phyloP scores from a whole-genome alignment of 2,888 invertebrate genomes.

The Endomychus coccineus region DNA sequence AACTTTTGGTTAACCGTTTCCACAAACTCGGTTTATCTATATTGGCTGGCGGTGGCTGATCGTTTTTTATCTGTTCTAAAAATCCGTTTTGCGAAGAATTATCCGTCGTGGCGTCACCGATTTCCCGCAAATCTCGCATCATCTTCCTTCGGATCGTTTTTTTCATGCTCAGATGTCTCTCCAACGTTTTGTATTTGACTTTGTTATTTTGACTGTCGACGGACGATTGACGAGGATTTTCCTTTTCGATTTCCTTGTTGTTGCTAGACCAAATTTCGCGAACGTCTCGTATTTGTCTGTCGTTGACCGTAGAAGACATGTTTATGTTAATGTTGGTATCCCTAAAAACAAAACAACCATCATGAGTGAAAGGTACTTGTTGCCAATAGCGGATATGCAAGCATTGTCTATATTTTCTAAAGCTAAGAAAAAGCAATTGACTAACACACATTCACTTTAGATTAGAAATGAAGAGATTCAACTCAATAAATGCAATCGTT shows the following conservation, averaged over 20 bases:
- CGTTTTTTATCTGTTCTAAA: slow-evolving; percentile 43
- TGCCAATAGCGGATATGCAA: too few species aligned
- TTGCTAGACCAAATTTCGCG: slow-evolving; percentile 49
- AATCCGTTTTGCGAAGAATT: slow-evolving; percentile 36
- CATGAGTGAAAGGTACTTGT: too few species aligned
- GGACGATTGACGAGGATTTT: slow-evolving; percentile 43
- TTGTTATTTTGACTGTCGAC: slow-evolving; percentile 51
- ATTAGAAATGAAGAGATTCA: too few species aligned
- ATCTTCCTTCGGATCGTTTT: slow-evolving; percentile 80
- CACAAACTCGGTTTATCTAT: slow-evolving; percentile 44
- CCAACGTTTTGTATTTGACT: slow-evolving; percentile 67
- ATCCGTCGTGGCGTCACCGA: slow-evolving; percentile 39
- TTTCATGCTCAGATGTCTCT: slow-evolving; percentile 79
- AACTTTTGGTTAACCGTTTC: slow-evolving; percentile 44
- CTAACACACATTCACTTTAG: too few species aligned
- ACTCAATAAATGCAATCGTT: too few species aligned
- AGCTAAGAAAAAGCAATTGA: too few species aligned
- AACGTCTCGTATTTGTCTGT: slow-evolving; percentile 68
- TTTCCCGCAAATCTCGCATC: slow-evolving; percentile 72
- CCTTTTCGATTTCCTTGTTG: slow-evolving; percentile 37
- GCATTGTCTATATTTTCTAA: too few species aligned
- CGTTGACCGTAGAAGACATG: slow-evolving; percentile 52
- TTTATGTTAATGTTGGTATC: too few species aligned
- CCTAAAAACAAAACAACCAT: too few species aligned
- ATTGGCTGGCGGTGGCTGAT: slow-evolving; percentile 43